These are phyloP conservation scores for Adineta ricciae DNA, from an alignment of 2,888 invertebrate genomes.

Conservation along the genomic window DNA sequence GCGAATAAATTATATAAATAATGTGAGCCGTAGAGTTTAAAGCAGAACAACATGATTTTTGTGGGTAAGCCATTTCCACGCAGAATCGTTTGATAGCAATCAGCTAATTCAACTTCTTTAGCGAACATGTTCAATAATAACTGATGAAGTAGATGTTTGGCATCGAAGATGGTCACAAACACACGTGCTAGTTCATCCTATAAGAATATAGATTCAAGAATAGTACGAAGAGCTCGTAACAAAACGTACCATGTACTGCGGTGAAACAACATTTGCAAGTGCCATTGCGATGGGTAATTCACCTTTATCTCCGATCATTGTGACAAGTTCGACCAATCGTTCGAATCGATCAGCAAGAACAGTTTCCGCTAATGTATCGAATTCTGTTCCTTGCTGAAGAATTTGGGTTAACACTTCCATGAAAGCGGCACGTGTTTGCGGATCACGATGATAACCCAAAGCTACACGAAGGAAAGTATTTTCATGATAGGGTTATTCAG, in stretches of 20 bases:
- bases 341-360: slow-evolving; percentile 85
- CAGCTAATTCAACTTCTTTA: slow-evolving; percentile 76
- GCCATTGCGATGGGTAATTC: slow-evolving; percentile 96
- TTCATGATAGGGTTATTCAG: background rate
- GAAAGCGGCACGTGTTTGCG: slow-evolving; percentile 90
- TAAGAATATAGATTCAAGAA: background rate
- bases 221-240: no score
- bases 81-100: slow-evolving; percentile 94
- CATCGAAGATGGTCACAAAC: slow-evolving; percentile 89
- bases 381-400: slow-evolving; percentile 91
- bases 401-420: slow-evolving; percentile 98
- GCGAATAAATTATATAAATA: slow-evolving; percentile 77
- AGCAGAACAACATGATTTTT: slow-evolving; percentile 96
- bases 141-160: slow-evolving; percentile 84
- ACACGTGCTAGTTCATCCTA: slow-evolving; percentile 81
- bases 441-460: slow-evolving; percentile 87
- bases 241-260: slow-evolving; percentile 67
- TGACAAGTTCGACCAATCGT: slow-evolving; percentile 85
- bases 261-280: slow-evolving; percentile 83
- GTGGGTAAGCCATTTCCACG: slow-evolving; percentile 90
- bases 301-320: slow-evolving; percentile 91
- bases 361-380: slow-evolving; percentile 91
- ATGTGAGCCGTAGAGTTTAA: slow-evolving; percentile 85
- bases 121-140: slow-evolving; percentile 96
- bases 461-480: slow-evolving; percentile 54